A percentile compares a stretch with the other conserved stretches of the same genome.
Evolutionary conservation across 1,140 invertebrate genomes (phyloP).

Genomic region (Magallana gigas): DNA sequence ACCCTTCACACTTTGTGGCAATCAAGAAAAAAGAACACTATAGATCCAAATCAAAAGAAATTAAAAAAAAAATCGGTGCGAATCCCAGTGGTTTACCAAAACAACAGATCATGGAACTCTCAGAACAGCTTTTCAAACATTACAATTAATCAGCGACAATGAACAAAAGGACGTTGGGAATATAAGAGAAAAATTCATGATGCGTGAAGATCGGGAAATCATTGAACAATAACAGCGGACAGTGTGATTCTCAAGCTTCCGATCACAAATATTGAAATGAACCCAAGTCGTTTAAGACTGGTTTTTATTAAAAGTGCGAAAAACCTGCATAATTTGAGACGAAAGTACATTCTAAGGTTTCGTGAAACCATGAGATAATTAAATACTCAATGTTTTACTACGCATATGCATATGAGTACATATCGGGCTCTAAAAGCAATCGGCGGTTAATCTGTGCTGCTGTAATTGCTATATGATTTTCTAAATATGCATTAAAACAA

Average conservation of each 20-base stretch:
- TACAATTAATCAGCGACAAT: slow-evolving; percentile 7
- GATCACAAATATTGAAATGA: too few species aligned
- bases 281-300: not conserved
- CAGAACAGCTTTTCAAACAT: not conserved
- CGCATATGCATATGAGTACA: too few species aligned
- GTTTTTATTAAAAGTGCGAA: not conserved
- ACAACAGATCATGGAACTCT: not conserved
- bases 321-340: not conserved
- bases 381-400: too few species aligned
- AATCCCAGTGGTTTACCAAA: not conserved
- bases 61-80: not conserved
- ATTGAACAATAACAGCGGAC: not conserved
- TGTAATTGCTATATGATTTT: too few species aligned
- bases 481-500: too few species aligned
- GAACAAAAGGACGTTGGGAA: not conserved
- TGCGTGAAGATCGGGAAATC: not conserved
- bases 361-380: too few species aligned
- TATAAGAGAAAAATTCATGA: not conserved
- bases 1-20: not conserved
- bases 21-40: not conserved
- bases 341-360: too few species aligned
- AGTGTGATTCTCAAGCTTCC: not conserved
- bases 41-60: slow-evolving; percentile 18
- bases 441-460: too few species aligned
- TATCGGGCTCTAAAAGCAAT: too few species aligned